These are phyloP conservation scores for Onchidella celtica DNA, from an alignment of 2,888 invertebrate species.

Conservation along the genomic window DNA sequence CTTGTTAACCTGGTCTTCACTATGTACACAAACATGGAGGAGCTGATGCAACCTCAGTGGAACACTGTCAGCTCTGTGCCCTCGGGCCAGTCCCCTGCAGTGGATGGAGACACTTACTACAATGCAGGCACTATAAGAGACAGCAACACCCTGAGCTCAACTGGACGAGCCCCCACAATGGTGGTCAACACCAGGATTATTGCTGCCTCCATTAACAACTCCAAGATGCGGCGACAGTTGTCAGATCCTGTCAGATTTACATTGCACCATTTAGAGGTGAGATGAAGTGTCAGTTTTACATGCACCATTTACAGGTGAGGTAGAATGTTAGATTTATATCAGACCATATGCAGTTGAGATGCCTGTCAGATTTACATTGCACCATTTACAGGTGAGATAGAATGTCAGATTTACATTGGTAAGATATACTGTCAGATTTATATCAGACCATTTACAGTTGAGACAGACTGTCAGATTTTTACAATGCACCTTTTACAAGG, in stretches of 20 bases:
- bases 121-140: conserved; percentile 7
- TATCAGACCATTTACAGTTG: no score
- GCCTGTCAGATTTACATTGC: no score
- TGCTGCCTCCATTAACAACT: conserved; percentile 26
- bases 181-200: conserved; percentile 43
- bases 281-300: no score
- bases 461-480: no score
- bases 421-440: no score
- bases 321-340: no score
- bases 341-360: no score
- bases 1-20: conserved; percentile 28
- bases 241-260: conserved; percentile 38
- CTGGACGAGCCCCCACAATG: background rate
- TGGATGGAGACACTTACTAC: background rate
- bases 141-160: background rate
- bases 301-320: no score
- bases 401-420: background rate
- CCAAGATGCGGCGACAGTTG: background rate
- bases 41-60: conserved; percentile 32
- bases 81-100: background rate
- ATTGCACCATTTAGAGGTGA: conserved; percentile 31
- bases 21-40: conserved; percentile 34
- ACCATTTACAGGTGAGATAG: no score
- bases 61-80: conserved; percentile 8
- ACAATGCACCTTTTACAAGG: no score